Percentiles rank a stretch among this genome's conserved stretches.
These are phyloP conservation scores for Ceratotherium simum DNA, from an alignment of 2,113 vertebrate genomes.

Conservation along the genomic window DNA sequence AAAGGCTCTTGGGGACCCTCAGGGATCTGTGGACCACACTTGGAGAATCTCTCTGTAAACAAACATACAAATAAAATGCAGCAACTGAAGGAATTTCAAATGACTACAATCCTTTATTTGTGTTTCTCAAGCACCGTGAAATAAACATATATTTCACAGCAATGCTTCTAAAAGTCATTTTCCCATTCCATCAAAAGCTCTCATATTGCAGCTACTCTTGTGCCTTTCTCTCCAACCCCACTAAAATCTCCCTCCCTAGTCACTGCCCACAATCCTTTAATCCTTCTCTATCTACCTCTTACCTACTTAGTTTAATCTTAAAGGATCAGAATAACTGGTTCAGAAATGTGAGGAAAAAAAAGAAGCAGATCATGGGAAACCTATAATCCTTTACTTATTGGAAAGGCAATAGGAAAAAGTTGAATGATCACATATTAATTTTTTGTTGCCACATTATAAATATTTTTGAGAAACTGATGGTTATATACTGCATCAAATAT, in stretches of 20 bases:
- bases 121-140: neutral
- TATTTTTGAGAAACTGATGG: neutral
- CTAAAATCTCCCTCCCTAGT: neutral
- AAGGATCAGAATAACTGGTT: neutral
- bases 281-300: neutral
- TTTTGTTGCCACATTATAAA: constrained; percentile 8
- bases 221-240: neutral
- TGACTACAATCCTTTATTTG: neutral
- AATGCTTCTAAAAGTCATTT: neutral
- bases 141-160: neutral
- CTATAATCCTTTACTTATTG: neutral
- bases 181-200: neutral
- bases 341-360: neutral
- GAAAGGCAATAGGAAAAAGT: constrained; percentile 10
- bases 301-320: neutral
- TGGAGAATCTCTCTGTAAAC: neutral
- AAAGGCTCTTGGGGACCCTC: neutral
- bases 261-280: neutral
- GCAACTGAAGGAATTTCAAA: neutral
- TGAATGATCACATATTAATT: neutral
- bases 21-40: neutral
- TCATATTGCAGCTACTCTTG: neutral
- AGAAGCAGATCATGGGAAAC: neutral
- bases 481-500: neutral
- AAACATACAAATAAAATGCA: neutral